Evolutionary conservation across 2,888 invertebrate genomes (phyloP).

Genomic region (Drepana falcataria): DNA sequence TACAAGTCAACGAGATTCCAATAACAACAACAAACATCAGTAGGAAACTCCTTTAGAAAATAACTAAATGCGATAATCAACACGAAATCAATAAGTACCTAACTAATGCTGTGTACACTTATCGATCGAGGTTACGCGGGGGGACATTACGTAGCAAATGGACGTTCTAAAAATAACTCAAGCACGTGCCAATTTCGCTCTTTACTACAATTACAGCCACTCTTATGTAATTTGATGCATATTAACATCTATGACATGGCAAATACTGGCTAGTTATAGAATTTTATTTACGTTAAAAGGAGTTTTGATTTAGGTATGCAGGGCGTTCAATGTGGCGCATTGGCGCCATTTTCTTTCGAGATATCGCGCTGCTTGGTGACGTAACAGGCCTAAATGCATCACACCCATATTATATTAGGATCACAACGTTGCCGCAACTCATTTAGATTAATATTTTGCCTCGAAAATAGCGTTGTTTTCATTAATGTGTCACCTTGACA

Average conservation of each 20-base stretch:
- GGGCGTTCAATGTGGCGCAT: slow-evolving; percentile 31
- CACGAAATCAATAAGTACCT: background rate
- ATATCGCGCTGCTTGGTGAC: slow-evolving; percentile 58
- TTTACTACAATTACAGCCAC: slow-evolving; percentile 8
- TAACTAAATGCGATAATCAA: slow-evolving; percentile 7
- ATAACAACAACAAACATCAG: slow-evolving; percentile 64
- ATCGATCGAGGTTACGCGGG: slow-evolving; percentile 39
- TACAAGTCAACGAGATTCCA: slow-evolving; percentile 57
- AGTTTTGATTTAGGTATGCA: background rate
- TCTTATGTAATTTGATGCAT: slow-evolving; percentile 19
- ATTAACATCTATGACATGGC: background rate
- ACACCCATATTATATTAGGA: slow-evolving; percentile 19
- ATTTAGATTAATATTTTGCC: slow-evolving; percentile 37
- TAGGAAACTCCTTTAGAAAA: slow-evolving; percentile 13
- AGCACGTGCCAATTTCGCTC: slow-evolving; percentile 54
- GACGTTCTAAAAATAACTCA: slow-evolving; percentile 62
- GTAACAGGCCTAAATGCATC: slow-evolving; percentile 58
- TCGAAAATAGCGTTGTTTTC: slow-evolving; percentile 63
- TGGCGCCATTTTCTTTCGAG: slow-evolving; percentile 77
- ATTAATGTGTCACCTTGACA: slow-evolving; percentile 76
- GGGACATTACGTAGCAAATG: slow-evolving; percentile 33
- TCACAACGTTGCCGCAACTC: slow-evolving; percentile 17
- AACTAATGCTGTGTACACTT: slow-evolving; percentile 11
- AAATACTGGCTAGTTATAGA: background rate
- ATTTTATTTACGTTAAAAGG: background rate